These are phyloP conservation scores for Drosophila aff. DNA, from an alignment of 1,140 invertebrate species.

Conservation along the genomic window DNA sequence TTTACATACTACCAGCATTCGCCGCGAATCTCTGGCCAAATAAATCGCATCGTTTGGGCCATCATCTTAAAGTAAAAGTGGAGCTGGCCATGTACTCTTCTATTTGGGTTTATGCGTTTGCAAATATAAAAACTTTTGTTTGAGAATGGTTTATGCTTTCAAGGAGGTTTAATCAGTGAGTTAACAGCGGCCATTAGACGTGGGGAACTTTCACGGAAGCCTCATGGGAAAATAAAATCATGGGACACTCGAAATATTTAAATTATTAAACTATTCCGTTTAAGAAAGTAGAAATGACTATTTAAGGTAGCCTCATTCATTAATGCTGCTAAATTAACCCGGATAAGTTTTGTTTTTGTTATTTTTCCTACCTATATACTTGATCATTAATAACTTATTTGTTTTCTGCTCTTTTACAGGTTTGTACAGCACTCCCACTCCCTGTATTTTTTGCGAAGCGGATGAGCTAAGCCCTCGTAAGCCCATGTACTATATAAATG, in stretches of 20 bases:
- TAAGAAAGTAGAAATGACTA: not conserved
- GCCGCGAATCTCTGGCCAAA: slow-evolving; percentile 8
- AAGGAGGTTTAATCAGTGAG: slow-evolving; percentile 7
- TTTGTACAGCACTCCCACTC: slow-evolving; percentile 10
- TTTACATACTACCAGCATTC: slow-evolving; percentile 33
- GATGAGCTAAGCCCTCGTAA: slow-evolving; percentile 17
- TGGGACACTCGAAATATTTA: not conserved
- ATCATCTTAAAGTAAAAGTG: slow-evolving; percentile 58
- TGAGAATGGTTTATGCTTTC: slow-evolving; percentile 36
- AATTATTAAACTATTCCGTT: not conserved
- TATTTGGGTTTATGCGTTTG: slow-evolving; percentile 49
- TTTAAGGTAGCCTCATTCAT: not conserved
- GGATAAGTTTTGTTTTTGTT: not conserved
- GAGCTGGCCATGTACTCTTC: slow-evolving; percentile 11
- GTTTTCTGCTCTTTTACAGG: slow-evolving; percentile 15
- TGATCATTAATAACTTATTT: slow-evolving; percentile 13
- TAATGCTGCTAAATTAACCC: not conserved
- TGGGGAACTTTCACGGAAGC: slow-evolving; percentile 13
- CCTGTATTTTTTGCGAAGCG: not conserved
- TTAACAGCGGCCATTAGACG: slow-evolving; percentile 1
- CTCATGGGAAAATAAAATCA: slow-evolving; percentile 13
- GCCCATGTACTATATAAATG: not conserved
- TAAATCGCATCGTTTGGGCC: slow-evolving; percentile 27
- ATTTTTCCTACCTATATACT: not conserved
- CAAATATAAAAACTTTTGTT: slow-evolving; percentile 46